These are phyloP conservation scores for Aspidiotus rigidus DNA, from an alignment of 2,888 invertebrate species.

Conservation along the genomic window DNA sequence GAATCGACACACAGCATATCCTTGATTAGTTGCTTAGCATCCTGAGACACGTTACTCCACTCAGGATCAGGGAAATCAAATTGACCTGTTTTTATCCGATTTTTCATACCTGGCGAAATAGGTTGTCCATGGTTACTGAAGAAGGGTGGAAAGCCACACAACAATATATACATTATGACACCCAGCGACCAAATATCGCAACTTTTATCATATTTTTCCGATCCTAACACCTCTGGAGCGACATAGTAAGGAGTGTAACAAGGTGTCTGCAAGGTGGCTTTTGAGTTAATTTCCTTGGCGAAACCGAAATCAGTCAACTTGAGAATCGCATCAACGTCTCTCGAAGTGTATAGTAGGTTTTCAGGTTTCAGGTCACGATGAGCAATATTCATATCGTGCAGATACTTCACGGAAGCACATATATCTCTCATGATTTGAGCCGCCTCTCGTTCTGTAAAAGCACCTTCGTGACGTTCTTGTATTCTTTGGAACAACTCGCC, in stretches of 20 bases:
- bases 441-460: constrained; percentile 94
- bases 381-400: constrained; percentile 90
- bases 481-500: constrained; percentile 96
- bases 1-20: constrained; percentile 94
- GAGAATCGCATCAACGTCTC: constrained; percentile 61
- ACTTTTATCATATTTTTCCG: constrained; percentile 96
- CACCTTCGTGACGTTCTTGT: constrained; percentile 86
- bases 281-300: constrained; percentile 84
- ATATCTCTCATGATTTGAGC: constrained; percentile 94
- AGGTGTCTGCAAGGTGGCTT: constrained; percentile 82
- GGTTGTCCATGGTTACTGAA: constrained; percentile 96
- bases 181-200: constrained; percentile 99
- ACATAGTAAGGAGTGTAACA: constrained; percentile 99
- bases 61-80: constrained; percentile 95
- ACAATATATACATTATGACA: constrained; percentile 97
- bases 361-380: constrained; percentile 97
- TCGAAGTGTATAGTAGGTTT: constrained; percentile 80
- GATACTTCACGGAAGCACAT: constrained; percentile 83
- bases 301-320: constrained; percentile 99
- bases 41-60: constrained; percentile 87
- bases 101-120: constrained; percentile 99
- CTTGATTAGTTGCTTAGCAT: constrained; percentile 90
- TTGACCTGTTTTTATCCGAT: constrained; percentile 86
- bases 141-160: constrained; percentile 98
- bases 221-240: constrained; percentile 80